Conservation (phyloP, 2,113 vertebrate species). For the Leucosticte australis region DNA sequence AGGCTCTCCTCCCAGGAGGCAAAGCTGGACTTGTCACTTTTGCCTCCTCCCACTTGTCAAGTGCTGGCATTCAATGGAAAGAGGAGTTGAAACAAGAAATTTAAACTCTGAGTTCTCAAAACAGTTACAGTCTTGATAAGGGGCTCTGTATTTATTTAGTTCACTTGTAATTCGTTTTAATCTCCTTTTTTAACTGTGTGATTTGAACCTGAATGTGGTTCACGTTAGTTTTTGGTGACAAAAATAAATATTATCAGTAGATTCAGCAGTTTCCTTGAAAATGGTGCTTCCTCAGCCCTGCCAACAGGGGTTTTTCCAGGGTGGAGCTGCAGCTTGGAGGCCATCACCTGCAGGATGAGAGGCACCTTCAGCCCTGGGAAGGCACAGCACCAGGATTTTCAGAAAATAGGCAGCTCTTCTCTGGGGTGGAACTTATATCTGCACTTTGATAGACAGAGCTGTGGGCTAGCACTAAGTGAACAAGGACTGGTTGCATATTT, state of each 20-base stretch:
- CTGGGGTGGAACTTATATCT: background rate
- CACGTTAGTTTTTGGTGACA: background rate
- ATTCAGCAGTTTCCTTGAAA: background rate
- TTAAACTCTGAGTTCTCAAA: conserved; percentile 17
- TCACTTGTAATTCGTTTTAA: conserved; percentile 5
- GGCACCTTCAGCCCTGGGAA: background rate
- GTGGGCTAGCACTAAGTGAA: background rate
- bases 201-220: background rate
- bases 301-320: background rate
- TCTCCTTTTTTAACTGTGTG: background rate
- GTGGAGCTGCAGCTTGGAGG: background rate
- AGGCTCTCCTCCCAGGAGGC: background rate
- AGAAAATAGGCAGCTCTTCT: background rate
- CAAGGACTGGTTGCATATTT: background rate
- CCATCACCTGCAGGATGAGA: background rate
- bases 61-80: background rate
- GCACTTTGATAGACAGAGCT: background rate
- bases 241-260: background rate
- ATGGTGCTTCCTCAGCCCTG: background rate
- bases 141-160: conserved; percentile 1
- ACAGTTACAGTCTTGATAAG: background rate
- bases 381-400: background rate
- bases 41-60: background rate
- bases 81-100: background rate
- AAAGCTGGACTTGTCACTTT: background rate